Conservation (phyloP, 1,140 invertebrate genomes). For the Ylistrum balloti region DNA sequence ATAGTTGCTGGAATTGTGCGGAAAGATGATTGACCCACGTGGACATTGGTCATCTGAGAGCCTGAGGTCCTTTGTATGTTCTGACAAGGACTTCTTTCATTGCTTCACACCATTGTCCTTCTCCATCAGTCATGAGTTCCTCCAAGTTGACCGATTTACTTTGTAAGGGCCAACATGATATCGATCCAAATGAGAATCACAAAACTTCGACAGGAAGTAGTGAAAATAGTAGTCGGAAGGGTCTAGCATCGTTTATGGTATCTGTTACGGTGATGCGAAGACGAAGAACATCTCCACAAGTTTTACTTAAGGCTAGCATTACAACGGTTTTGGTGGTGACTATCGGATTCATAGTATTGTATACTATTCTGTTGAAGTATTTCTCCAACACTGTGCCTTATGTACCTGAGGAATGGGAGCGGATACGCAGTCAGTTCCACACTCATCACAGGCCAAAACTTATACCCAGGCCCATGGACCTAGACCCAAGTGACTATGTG, state of each 20-base stretch:
- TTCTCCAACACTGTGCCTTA: conserved; percentile 62
- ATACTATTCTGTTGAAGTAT: conserved; percentile 67
- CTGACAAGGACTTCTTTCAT: background rate
- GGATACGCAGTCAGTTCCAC: background rate
- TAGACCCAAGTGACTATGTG: conserved; percentile 12
- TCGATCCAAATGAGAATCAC: background rate
- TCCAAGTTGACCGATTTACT: background rate
- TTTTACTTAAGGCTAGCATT: conserved; percentile 69
- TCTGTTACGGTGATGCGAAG: conserved; percentile 54
- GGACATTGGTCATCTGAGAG: background rate
- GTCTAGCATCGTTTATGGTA: background rate
- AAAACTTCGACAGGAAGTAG: background rate
- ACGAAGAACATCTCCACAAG: conserved; percentile 59
- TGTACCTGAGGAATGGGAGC: conserved; percentile 43
- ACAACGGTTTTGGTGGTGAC: conserved; percentile 66
- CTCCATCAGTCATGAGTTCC: background rate
- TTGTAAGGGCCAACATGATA: conserved; percentile 31
- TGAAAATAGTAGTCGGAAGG: background rate
- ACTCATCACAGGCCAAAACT: conserved; percentile 49
- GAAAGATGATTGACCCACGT: background rate
- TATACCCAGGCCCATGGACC: conserved; percentile 50
- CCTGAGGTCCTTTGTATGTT: background rate
- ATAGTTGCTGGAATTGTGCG: background rate
- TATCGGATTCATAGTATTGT: conserved; percentile 65
- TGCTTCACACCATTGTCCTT: background rate